A percentile compares a stretch with the other conserved stretches of the same genome.
phyloP scores from a whole-genome alignment of 1,140 invertebrate genomes.

The Ceratitis capitata region DNA sequence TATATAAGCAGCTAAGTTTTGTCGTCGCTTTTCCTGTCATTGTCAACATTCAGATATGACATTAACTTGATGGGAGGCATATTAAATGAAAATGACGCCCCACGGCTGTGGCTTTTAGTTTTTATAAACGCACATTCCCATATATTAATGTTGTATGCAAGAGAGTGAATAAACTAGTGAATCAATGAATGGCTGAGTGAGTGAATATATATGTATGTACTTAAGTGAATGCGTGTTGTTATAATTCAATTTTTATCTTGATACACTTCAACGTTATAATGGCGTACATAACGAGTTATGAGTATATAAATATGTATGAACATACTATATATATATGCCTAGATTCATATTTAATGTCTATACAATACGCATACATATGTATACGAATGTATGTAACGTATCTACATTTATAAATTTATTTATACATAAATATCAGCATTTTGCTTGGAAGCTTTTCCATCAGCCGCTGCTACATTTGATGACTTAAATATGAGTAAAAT shows the following conservation, averaged over 20 bases:
- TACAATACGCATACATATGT: background rate
- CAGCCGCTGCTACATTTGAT: background rate
- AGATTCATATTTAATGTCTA: no score
- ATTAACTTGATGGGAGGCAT: background rate
- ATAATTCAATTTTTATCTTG: slow-evolving; percentile 28
- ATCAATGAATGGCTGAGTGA: background rate
- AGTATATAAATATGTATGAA: no score
- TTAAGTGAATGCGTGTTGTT: background rate
- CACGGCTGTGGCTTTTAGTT: no score
- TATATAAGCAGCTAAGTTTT: background rate
- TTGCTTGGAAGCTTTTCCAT: background rate
- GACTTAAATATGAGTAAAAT: no score
- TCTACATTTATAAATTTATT: background rate
- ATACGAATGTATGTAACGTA: background rate
- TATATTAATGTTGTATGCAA: no score
- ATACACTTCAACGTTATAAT: background rate
- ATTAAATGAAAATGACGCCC: background rate
- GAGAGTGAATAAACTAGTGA: background rate
- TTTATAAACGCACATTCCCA: no score
- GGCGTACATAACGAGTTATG: background rate
- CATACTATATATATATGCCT: no score
- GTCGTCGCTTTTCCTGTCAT: background rate
- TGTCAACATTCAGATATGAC: background rate
- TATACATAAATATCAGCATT: no score
- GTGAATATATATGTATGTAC: background rate